Percentiles rank a stretch among this genome's conserved stretches.
Evolutionary conservation across 2,113 vertebrate species (phyloP).

Genomic region (Grus americana): DNA sequence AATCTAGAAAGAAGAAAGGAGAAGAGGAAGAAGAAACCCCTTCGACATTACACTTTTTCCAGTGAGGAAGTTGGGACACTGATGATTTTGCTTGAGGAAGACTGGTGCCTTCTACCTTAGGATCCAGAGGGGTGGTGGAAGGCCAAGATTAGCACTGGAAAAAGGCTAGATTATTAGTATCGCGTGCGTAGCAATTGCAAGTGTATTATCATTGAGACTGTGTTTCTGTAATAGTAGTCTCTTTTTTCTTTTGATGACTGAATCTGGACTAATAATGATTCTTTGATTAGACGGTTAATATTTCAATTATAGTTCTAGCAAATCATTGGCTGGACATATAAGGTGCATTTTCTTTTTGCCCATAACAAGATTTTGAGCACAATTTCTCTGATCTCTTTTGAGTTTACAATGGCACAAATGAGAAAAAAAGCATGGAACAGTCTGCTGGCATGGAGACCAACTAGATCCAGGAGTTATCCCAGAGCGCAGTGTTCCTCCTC

Average conservation of each 20-base stretch:
- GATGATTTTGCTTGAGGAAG: not conserved
- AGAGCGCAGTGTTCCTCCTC: not conserved
- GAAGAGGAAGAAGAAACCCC: not conserved
- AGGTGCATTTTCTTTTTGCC: not conserved
- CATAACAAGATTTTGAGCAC: not conserved
- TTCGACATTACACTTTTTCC: not conserved
- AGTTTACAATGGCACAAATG: not conserved
- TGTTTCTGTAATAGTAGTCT: not conserved
- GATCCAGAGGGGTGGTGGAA: not conserved
- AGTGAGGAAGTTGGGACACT: not conserved
- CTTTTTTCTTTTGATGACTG: not conserved
- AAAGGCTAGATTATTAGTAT: not conserved
- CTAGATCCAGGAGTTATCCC: not conserved
- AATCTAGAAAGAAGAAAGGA: not conserved
- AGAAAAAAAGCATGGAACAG: not conserved
- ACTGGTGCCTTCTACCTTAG: not conserved
- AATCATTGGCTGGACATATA: not conserved
- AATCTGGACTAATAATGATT: not conserved
- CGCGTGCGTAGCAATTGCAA: rapidly evolving
- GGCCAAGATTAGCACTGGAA: not conserved
- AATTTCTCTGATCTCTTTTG: not conserved
- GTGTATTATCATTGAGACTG: not conserved
- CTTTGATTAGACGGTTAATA: not conserved
- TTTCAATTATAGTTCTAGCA: not conserved
- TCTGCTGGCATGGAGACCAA: not conserved